A percentile compares a stretch with the other conserved stretches of the same genome.
phyloP scores from a whole-genome alignment of 2,888 invertebrate species.

The Cheilosia vernalis region DNA sequence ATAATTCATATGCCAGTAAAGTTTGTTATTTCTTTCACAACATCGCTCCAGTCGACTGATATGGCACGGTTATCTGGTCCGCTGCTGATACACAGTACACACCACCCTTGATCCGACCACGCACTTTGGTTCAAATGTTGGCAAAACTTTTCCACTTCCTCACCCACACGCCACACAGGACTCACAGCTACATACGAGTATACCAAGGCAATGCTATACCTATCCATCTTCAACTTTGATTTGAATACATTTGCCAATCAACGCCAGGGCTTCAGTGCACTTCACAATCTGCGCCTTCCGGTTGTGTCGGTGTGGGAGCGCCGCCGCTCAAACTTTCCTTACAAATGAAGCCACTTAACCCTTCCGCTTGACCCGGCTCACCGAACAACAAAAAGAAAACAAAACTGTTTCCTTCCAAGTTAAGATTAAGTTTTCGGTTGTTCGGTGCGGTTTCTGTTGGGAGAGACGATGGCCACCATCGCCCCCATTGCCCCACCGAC shows the following conservation, averaged over 20 bases:
- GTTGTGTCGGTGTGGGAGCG: constrained; percentile 8
- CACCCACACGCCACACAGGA: too few relatives aligned
- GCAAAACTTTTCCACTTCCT: constrained; percentile 42
- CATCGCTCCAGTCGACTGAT: constrained; percentile 36
- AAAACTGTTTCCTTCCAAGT: constrained; percentile 49
- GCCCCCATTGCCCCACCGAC: background rate
- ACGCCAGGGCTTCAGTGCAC: constrained; percentile 25
- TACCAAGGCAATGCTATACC: background rate
- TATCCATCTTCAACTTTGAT: constrained; percentile 31
- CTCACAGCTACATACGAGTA: background rate
- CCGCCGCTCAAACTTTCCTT: constrained; percentile 36
- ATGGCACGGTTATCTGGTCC: background rate
- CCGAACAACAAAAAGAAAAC: constrained; percentile 36
- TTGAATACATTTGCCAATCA: constrained; percentile 66
- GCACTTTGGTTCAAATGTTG: constrained; percentile 14
- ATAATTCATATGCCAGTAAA: constrained; percentile 63
- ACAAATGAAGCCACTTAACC: constrained; percentile 69
- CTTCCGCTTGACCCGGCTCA: constrained; percentile 53
- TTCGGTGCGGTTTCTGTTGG: constrained; percentile 1
- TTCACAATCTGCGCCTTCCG: constrained; percentile 25
- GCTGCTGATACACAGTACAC: background rate
- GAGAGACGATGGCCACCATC: background rate
- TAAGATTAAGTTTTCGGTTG: constrained; percentile 24
- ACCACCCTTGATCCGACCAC: background rate
- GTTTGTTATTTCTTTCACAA: constrained; percentile 40